These are phyloP conservation scores for Mythimna pallens DNA, from an alignment of 2,888 invertebrate genomes.

Conservation along the genomic window DNA sequence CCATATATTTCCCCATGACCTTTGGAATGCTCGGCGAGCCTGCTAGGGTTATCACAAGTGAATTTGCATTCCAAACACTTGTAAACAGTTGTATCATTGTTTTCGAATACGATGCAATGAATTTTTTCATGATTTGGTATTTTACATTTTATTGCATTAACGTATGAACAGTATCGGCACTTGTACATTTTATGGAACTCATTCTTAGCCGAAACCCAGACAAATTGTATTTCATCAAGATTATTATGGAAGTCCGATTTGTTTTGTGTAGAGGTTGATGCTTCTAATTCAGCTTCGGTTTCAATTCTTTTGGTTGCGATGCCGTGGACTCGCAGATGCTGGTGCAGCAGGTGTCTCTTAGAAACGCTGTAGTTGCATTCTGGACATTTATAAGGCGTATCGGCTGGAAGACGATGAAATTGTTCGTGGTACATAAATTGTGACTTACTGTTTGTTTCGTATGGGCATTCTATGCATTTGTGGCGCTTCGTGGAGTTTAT, in stretches of 20 bases:
- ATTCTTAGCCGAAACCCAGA: conserved; percentile 94
- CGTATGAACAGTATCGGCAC: conserved; percentile 96
- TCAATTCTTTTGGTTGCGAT: conserved; percentile 86
- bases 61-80: conserved; percentile 95
- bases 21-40: conserved; percentile 93
- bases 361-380: conserved; percentile 96
- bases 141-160: conserved; percentile 94
- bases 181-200: conserved; percentile 95
- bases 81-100: conserved; percentile 88
- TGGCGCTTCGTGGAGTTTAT: conserved; percentile 91
- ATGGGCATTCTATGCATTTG: conserved; percentile 95
- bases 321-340: conserved; percentile 95
- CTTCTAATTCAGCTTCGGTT: conserved; percentile 84
- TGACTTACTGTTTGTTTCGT: conserved; percentile 96
- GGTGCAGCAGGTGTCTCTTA: conserved; percentile 95
- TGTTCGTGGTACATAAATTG: conserved; percentile 97
- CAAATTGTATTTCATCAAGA: conserved; percentile 92
- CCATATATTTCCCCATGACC: conserved; percentile 94
- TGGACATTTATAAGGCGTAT: conserved; percentile 95
- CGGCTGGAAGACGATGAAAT: conserved; percentile 93
- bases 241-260: conserved; percentile 77
- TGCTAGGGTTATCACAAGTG: conserved; percentile 93
- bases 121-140: conserved; percentile 96
- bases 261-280: conserved; percentile 66
- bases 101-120: conserved; percentile 91